These are phyloP conservation scores for Misgurnus mizolepis DNA, from an alignment of 2,113 vertebrate species.

Conservation along the genomic window DNA sequence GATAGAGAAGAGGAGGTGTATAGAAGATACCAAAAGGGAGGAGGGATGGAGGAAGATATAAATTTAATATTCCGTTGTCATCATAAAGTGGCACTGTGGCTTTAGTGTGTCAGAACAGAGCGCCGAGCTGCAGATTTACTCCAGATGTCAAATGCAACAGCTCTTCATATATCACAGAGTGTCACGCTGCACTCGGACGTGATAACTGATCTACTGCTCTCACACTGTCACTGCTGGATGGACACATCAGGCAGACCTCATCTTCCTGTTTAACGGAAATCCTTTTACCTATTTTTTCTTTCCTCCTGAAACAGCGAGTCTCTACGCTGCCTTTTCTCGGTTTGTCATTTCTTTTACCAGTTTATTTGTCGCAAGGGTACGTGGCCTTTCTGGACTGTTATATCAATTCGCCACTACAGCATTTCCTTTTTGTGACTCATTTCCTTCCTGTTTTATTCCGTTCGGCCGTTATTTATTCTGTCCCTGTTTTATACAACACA, in stretches of 20 bases:
- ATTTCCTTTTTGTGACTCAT: constrained; percentile 14
- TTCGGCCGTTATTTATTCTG: constrained; percentile 24
- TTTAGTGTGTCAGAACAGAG: constrained; percentile 41
- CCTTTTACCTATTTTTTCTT: neutral
- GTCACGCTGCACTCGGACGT: constrained; percentile 17
- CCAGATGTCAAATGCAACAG: constrained; percentile 24
- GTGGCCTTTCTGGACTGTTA: neutral
- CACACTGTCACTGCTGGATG: constrained; percentile 13
- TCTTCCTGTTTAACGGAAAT: constrained; percentile 16
- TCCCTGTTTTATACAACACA: constrained; percentile 8
- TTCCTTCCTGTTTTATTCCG: constrained; percentile 14
- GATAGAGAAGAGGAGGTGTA: neutral
- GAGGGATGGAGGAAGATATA: constrained; percentile 22
- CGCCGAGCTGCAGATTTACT: constrained; percentile 35
- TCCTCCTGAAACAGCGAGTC: neutral
- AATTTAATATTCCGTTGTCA: constrained; percentile 45
- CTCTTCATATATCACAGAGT: constrained; percentile 22
- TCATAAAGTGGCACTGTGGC: constrained; percentile 29
- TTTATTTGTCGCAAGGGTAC: neutral
- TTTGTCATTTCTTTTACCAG: constrained; percentile 2
- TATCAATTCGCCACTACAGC: neutral
- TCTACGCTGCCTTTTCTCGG: neutral
- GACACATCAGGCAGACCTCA: constrained; percentile 23
- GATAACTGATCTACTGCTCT: constrained; percentile 31
- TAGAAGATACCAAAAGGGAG: neutral